Conservation (phyloP, 2,113 vertebrate genomes). For the Mungos mungo region DNA sequence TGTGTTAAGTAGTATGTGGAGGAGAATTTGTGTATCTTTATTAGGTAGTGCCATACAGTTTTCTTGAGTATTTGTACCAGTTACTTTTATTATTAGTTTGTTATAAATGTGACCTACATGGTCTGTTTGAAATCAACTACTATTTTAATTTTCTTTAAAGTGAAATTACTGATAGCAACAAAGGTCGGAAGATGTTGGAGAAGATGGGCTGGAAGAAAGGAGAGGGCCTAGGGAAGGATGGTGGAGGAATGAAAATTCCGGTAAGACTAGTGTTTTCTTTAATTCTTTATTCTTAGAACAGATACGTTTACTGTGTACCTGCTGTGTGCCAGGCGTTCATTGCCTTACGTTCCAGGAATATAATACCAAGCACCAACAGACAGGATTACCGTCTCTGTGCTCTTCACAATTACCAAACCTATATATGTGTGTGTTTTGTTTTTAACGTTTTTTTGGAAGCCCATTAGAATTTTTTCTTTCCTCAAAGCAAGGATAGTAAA, state of each 20-base stretch:
- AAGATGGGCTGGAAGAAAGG: slow-evolving; percentile 99
- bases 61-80: neutral
- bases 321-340: neutral
- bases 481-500: neutral
- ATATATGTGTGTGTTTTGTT: too few species aligned
- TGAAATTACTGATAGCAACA: slow-evolving; percentile 96
- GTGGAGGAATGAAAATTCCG: slow-evolving; percentile 93
- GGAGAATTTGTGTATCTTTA: neutral
- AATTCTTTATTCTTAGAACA: neutral
- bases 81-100: slow-evolving; percentile 37
- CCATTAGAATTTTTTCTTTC: neutral
- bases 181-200: slow-evolving; percentile 96
- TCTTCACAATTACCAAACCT: neutral
- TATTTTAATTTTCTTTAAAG: slow-evolving; percentile 83
- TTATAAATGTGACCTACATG: slow-evolving; percentile 25
- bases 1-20: neutral
- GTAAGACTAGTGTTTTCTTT: slow-evolving; percentile 83
- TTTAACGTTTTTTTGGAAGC: neutral
- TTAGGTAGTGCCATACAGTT: neutral
- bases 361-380: neutral
- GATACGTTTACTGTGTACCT: neutral
- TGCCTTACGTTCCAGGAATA: neutral
- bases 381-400: neutral
- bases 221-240: slow-evolving; percentile 95
- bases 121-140: slow-evolving; percentile 14